Evolutionary conservation across 2,888 invertebrate genomes (phyloP).

Genomic region (Lymantria dispar): DNA sequence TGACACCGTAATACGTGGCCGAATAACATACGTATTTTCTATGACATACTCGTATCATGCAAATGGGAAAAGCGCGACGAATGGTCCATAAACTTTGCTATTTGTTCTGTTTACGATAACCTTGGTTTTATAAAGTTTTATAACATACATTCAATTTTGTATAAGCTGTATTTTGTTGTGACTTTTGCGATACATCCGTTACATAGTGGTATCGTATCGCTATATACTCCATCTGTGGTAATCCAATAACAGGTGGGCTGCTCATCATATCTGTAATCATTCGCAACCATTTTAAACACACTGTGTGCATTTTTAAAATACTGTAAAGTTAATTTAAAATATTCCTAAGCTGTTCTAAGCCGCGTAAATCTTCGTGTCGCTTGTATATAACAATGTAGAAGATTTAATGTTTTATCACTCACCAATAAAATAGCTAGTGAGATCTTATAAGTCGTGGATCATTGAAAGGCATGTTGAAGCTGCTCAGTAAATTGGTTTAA

Average conservation of each 20-base stretch:
- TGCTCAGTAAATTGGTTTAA: neutral
- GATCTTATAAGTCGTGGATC: conserved; percentile 8
- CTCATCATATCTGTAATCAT: conserved; percentile 13
- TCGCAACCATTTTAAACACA: conserved; percentile 11
- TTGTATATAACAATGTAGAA: conserved; percentile 9
- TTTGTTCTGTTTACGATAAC: conserved; percentile 79
- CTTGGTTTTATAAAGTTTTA: conserved; percentile 75
- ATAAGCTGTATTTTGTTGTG: conserved; percentile 35
- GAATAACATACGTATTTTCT: conserved; percentile 38
- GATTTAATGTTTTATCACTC: conserved; percentile 14
- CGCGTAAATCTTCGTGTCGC: conserved; percentile 9
- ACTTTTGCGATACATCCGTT: conserved; percentile 25
- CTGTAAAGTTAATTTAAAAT: conserved; percentile 8
- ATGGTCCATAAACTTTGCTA: conserved; percentile 74
- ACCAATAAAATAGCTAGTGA: conserved; percentile 12
- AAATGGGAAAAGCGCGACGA: conserved; percentile 73
- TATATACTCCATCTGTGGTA: conserved; percentile 22
- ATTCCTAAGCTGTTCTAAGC: conserved; percentile 15
- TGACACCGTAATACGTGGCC: conserved; percentile 39
- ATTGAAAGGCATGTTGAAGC: conserved; percentile 8
- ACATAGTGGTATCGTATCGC: conserved; percentile 19
- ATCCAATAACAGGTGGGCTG: conserved; percentile 26
- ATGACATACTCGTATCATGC: conserved; percentile 66
- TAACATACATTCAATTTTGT: conserved; percentile 53
- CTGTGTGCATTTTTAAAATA: conserved; percentile 5